These are phyloP conservation scores for Scelioninae gen. 1 DNA, from an alignment of 2,888 invertebrate genomes.

Conservation along the genomic window DNA sequence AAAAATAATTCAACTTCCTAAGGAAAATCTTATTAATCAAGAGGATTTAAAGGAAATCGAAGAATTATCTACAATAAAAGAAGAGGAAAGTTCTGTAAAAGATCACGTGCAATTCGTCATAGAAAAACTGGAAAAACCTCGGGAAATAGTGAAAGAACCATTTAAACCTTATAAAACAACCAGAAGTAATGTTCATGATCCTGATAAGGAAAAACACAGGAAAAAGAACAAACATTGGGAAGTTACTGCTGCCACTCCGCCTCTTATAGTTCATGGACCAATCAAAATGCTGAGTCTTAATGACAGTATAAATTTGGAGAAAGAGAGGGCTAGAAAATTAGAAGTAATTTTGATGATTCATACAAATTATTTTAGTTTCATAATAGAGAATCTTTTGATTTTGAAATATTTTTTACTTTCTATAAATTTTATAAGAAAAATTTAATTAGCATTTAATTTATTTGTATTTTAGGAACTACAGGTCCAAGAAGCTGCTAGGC, in stretches of 20 bases:
- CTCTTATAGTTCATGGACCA: conserved; percentile 86
- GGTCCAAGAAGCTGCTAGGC: conserved; percentile 86
- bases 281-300: conserved; percentile 85
- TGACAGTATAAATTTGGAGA: conserved; percentile 86
- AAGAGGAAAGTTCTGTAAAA: conserved; percentile 68
- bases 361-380: too few relatives aligned
- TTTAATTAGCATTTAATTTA: too few relatives aligned
- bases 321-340: conserved; percentile 84
- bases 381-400: too few relatives aligned
- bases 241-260: conserved; percentile 88
- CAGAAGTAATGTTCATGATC: conserved; percentile 85
- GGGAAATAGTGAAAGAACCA: conserved; percentile 73
- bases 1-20: conserved; percentile 84
- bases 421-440: too few relatives aligned
- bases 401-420: too few relatives aligned
- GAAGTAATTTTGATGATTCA: conserved; percentile 74
- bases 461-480: conserved; percentile 84
- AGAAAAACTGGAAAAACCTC: conserved; percentile 84
- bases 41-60: conserved; percentile 85
- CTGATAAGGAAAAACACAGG: conserved; percentile 85
- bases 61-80: conserved; percentile 64
- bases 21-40: conserved; percentile 85
- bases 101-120: conserved; percentile 86
- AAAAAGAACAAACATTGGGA: conserved; percentile 87
- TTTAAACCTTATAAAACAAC: conserved; percentile 87